Conservation (phyloP, 64 coral and sea anemone species). For the Stichodactyla helianthus region DNA sequence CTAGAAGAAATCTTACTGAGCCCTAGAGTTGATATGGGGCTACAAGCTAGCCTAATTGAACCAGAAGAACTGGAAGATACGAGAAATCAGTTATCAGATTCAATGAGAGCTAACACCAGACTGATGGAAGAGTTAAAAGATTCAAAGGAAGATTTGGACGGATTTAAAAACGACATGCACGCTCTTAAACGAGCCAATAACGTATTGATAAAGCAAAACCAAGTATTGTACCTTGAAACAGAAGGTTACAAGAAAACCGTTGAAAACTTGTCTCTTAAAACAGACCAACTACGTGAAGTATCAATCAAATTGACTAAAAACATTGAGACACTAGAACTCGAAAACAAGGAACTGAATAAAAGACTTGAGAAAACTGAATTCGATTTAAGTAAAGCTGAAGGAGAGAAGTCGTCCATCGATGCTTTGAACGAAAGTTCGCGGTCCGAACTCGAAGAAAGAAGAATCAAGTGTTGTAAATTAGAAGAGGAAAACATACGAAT, state of each 20-base stretch:
- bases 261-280: not conserved
- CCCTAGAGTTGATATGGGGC: conserved; percentile 69
- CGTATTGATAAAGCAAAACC: conserved; percentile 86
- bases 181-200: conserved; percentile 75
- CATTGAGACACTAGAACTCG: conserved; percentile 46
- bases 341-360: conserved; percentile 58
- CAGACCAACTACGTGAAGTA: conserved; percentile 7
- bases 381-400: not conserved
- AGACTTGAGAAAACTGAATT: conserved; percentile 10
- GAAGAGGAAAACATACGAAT: conserved; percentile 49
- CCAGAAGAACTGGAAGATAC: conserved; percentile 54
- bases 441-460: conserved; percentile 21
- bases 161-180: conserved; percentile 57
- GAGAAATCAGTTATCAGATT: conserved; percentile 46
- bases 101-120: conserved; percentile 49
- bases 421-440: conserved; percentile 22
- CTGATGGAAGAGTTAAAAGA: conserved; percentile 57
- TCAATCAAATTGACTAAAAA: conserved; percentile 36
- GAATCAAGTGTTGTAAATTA: not conserved
- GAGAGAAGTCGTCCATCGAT: not conserved
- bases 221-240: conserved; percentile 83
- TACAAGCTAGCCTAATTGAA: conserved; percentile 73
- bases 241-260: conserved; percentile 60
- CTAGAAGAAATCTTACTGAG: conserved; percentile 58
- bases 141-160: conserved; percentile 46